phyloP scores from a whole-genome alignment of 2,113 vertebrate species.

The Microtus oregoni region DNA sequence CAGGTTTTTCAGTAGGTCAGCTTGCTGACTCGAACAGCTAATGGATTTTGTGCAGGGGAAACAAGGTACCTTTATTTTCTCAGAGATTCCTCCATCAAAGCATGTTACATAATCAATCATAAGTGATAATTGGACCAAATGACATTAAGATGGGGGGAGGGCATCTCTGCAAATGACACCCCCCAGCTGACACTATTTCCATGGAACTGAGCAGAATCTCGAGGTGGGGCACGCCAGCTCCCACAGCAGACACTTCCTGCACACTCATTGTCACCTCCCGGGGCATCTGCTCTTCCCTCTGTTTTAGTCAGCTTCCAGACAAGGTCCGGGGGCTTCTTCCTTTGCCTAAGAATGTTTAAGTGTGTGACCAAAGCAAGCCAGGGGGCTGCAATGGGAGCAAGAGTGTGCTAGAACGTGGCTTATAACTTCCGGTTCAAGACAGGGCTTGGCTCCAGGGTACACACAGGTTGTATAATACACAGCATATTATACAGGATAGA shows the following conservation, averaged over 20 bases:
- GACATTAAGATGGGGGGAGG: not conserved
- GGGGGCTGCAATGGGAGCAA: conserved; percentile 68
- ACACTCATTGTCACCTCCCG: conserved; percentile 44
- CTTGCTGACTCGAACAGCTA: conserved; percentile 59
- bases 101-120: conserved; percentile 69
- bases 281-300: conserved; percentile 85
- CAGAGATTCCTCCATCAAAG: conserved; percentile 53
- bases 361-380: conserved; percentile 82
- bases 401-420: conserved; percentile 57
- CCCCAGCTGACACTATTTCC: conserved; percentile 63
- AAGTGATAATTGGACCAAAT: conserved; percentile 49
- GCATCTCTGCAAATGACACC: conserved; percentile 21
- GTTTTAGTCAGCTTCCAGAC: conserved; percentile 84
- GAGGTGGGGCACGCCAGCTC: conserved; percentile 38
- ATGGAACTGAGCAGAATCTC: conserved; percentile 29
- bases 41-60: conserved; percentile 21
- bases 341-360: conserved; percentile 61
- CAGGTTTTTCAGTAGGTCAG: conserved; percentile 60
- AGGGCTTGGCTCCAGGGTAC: conserved; percentile 62
- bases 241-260: conserved; percentile 56
- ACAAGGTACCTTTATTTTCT: conserved; percentile 82
- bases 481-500: conserved; percentile 73
- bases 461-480: conserved; percentile 76
- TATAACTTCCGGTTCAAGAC: conserved; percentile 53
- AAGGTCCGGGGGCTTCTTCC: conserved; percentile 64